A percentile compares a stretch with the other conserved stretches of the same genome.
phyloP scores from a whole-genome alignment of 2,113 vertebrate species.

The Panthera leo region DNA sequence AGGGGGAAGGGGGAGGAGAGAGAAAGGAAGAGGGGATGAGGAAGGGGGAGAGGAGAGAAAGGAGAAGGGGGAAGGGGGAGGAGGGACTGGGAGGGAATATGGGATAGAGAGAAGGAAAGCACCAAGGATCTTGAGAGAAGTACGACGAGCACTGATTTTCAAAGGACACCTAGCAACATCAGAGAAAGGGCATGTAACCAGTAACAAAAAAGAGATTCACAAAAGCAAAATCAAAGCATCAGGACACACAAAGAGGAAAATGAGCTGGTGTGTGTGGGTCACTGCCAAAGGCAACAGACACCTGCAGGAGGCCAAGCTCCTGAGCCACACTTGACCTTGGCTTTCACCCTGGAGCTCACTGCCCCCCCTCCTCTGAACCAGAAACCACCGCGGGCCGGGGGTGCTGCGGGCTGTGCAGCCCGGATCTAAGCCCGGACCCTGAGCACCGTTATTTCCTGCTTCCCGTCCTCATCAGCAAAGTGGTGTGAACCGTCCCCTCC shows the following conservation, averaged over 20 bases:
- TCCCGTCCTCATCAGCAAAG: background rate
- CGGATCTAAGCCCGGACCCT: background rate
- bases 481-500: background rate
- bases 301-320: background rate
- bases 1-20: background rate
- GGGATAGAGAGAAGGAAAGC: background rate
- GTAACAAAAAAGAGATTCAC: background rate
- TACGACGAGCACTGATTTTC: background rate
- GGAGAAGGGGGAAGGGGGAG: too few species aligned
- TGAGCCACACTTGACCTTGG: too few species aligned
- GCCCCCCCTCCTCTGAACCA: background rate
- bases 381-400: accelerated
- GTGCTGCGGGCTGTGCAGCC: background rate
- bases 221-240: background rate
- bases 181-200: too few species aligned
- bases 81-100: too few species aligned
- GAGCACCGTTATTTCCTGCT: background rate
- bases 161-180: background rate
- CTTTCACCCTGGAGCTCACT: background rate
- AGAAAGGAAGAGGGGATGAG: background rate
- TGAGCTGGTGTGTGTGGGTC: background rate
- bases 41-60: background rate
- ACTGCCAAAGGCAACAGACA: too few species aligned
- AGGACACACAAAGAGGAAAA: background rate
- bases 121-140: background rate